These are phyloP conservation scores for Onychomys torridus DNA, from an alignment of 2,797 vertebrate species.

Conservation along the genomic window DNA sequence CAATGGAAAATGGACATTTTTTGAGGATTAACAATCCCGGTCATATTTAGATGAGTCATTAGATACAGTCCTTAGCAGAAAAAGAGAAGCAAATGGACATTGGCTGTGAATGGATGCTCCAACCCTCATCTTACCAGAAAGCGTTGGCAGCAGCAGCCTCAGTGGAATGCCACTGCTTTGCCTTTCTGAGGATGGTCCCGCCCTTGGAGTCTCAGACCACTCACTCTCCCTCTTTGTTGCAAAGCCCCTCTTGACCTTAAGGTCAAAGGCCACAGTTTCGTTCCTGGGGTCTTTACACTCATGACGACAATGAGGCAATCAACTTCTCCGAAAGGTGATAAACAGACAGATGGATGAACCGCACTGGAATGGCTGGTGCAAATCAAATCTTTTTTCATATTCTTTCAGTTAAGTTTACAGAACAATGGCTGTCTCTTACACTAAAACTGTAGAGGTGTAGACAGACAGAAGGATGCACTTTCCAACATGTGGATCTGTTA, in stretches of 20 bases:
- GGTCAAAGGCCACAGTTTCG: not conserved
- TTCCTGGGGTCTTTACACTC: not conserved
- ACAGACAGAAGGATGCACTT: not conserved
- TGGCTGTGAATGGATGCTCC: not conserved
- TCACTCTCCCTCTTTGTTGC: not conserved
- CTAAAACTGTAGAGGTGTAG: not conserved
- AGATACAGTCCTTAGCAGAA: not conserved
- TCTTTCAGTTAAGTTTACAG: constrained; percentile 34
- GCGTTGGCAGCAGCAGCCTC: not conserved
- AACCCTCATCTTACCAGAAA: not conserved
- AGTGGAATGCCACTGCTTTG: not conserved
- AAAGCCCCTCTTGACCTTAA: constrained; percentile 2
- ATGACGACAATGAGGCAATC: not conserved
- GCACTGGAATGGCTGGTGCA: not conserved
- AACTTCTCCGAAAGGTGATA: not conserved
- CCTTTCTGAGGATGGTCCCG: not conserved
- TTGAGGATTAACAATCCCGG: not conserved
- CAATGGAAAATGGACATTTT: not conserved
- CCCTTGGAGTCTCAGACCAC: not conserved
- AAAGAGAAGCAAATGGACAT: not conserved
- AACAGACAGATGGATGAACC: not conserved
- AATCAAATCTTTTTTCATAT: constrained; percentile 22
- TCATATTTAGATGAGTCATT: constrained; percentile 15
- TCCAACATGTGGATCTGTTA: not conserved
- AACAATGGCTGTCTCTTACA: not conserved